Conservation (phyloP, 2,797 vertebrate species). For the Argya squamiceps region DNA sequence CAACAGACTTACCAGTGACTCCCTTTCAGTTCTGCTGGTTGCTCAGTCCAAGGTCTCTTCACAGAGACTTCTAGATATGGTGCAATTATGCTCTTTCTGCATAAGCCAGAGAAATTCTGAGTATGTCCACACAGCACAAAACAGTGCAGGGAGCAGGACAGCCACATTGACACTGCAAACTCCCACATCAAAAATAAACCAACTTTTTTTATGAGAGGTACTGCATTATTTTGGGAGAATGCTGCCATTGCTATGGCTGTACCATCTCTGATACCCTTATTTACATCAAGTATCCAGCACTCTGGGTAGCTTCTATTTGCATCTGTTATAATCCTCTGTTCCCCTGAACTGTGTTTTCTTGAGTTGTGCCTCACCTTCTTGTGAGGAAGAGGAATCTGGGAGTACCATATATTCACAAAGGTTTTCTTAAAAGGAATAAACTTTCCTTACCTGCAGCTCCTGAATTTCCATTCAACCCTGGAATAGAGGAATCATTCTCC, state of each 20-base stretch:
- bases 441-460: constrained; percentile 86
- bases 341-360: background rate
- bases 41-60: background rate
- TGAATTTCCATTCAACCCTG: constrained; percentile 90
- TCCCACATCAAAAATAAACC: background rate
- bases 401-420: background rate
- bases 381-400: background rate
- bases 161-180: background rate
- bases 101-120: background rate
- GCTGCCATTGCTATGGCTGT: background rate
- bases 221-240: background rate
- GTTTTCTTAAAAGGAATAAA: background rate
- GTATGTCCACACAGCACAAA: background rate
- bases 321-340: background rate
- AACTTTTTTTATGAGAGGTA: background rate
- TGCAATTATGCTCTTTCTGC: background rate
- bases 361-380: background rate
- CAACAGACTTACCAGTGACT: background rate
- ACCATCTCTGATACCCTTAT: background rate
- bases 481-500: constrained; percentile 85
- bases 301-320: background rate
- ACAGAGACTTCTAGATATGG: background rate
- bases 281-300: background rate
- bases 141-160: background rate
- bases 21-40: background rate